Evolutionary conservation across 2,888 invertebrate genomes (phyloP), one percentile per base, ranked within the genome.

Genomic region (Coenonympha arcania): DNA sequence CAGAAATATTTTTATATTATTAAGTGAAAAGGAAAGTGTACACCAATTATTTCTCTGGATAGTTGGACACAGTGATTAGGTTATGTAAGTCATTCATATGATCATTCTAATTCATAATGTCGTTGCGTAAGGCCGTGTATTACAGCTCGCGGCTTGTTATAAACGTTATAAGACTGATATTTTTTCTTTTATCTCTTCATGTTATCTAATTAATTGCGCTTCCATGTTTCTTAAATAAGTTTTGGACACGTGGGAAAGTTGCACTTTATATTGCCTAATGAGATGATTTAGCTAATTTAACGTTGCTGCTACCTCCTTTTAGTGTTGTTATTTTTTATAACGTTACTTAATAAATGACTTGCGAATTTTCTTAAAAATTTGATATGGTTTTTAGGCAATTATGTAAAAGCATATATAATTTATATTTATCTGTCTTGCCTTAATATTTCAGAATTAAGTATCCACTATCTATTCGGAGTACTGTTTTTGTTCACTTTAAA

Each of bases 11-110:
- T 30, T n/a, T n/a, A n/a, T 26, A 28, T 28, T 28, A 28, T 11
- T 11, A 28, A 28, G 28, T 8, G 8, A 30, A 41, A 49, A 52
- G 30, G 52, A 52, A 52, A 52, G 52, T 52, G 16, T 16, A 42
- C 36, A 24, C 18, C 37, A 40, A 47, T 47, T 47, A 47, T 18
- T 2, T 9, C 39, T 13, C 24, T 33, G 26, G 41, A 45, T 36
- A 11, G 26, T 18, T 33, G 26, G 41, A 45, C 26, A 11, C 34
- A 34, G 33, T 24, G 44, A 20, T 31, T 30, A 22, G 13, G 34
- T 54, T 55, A 51, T 26, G 26, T 47, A 50, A 51, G 42, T 57
- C 57, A 59, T 55, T 52, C 46, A 57, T 57, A 57, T 58, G 50
- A 48, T 53, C 46, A 36, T 52, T 44, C 39, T 45, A 48, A 49